Evolutionary conservation across 1,140 invertebrate genomes (phyloP).

Genomic region (Manduca sexta): DNA sequence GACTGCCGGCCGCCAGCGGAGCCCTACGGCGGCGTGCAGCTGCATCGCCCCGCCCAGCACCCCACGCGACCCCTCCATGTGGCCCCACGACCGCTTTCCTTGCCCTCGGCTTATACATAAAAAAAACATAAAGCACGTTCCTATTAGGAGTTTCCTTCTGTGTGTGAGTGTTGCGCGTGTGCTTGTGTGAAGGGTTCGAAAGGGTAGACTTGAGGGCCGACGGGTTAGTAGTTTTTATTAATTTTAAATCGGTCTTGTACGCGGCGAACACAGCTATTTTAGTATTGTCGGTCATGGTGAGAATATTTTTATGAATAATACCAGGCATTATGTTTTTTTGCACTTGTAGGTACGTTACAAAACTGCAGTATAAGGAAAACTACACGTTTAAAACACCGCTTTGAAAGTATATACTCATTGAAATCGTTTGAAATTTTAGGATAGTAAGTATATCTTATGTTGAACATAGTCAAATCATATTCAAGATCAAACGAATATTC

Average conservation of each 20-base stretch:
- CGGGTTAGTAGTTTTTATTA: constrained; percentile 24
- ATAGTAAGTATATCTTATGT: too few relatives aligned
- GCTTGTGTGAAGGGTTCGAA: constrained; percentile 41
- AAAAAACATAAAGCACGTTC: constrained; percentile 47
- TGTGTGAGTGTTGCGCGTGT: constrained; percentile 14
- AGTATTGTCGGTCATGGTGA: constrained; percentile 12
- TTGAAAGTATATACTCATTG: too few relatives aligned
- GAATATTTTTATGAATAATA: constrained; percentile 7
- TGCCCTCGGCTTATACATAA: constrained; percentile 44
- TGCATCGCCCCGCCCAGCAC: constrained; percentile 60
- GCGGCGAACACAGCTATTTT: constrained; percentile 22
- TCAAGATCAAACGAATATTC: too few relatives aligned
- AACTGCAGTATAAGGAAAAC: too few relatives aligned
- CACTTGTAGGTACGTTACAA: too few relatives aligned
- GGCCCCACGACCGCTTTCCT: constrained; percentile 45
- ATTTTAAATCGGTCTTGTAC: constrained; percentile 29
- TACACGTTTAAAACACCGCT: too few relatives aligned
- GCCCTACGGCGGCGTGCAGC: constrained; percentile 46
- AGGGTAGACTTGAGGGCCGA: constrained; percentile 43
- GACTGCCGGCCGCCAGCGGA: constrained; percentile 46
- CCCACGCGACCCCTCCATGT: constrained; percentile 41
- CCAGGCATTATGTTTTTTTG: too few relatives aligned
- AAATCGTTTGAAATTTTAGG: too few relatives aligned
- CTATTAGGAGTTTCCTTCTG: constrained; percentile 26
- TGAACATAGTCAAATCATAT: too few relatives aligned